Evolutionary conservation across 1,140 invertebrate genomes (phyloP), one percentile per base, ranked within the genome.

Genomic region (Nasonia longicornis): DNA sequence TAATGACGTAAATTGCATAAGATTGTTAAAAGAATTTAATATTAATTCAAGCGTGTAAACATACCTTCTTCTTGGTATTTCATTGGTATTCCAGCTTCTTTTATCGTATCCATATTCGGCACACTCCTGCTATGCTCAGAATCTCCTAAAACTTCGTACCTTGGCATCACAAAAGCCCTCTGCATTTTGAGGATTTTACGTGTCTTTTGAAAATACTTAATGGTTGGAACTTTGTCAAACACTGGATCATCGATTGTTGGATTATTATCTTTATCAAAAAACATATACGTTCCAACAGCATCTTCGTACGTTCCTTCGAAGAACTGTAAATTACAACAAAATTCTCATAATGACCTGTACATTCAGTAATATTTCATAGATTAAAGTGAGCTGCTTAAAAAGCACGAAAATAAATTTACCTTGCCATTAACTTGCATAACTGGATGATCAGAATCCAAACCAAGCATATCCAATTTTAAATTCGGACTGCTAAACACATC

Each of bases 381-480:
- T 67, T n/a, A 67, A 3, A 26, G 16, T 3, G 16, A 58, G 52
- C 3, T 6, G 20, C 20, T 58, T n/a, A n/a, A 3, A 26, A 20
- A 58, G 20, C 52, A 20, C 6, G 10, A 67, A n/a, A 77, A 77
- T 31, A 83, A 82, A 76, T 64, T 77, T 87, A 92, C 91, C 71
- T 89, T 91, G 16, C 91, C 92, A 87, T 92, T 92, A 11, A 93
- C 86, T 86, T 92, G 90, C 80, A 92, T 92, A 83, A 92, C 88
- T 3, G 92, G 92, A 84, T 90, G 88, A n/a, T 92, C 90, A 7
- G 88, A 90, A 71, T 93, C 92, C 73, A 93, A 84, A 42, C 92
- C 92, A 77, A 92, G 91, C 84, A 93, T 89, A 35, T 91, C 89
- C 29, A 91, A 83, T 84, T 89, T 86, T 7, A 91, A 85, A 82